Base-by-base conservation (phyloP, 53 echinoderm and acorn worm species). In the Temnopleurus reevesii region DNA sequence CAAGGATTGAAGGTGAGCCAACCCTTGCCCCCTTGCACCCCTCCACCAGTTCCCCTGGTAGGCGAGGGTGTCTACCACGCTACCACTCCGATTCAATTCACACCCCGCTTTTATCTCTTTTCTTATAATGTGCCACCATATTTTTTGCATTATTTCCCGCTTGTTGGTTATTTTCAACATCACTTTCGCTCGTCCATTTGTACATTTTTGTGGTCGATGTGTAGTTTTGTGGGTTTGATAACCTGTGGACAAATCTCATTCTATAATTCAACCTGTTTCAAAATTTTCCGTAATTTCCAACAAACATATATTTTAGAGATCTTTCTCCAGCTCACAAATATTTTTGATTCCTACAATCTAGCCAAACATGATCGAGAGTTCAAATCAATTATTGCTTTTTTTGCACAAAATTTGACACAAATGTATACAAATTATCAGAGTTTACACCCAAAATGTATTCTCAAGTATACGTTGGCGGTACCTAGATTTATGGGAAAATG, bases 1-100 rank as follows among this genome's bases (percentile, higher is more conserved):
- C 88, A 87, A 87, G 88, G 71, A 87, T 87, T 87, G 66, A 66
- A 87, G 88, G 88, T 87, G 88, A 87, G 88, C 30, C 65, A 64
- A 66, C 88, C 41, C 54, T 71, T 87, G 71, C 66, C 88, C 88
- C 88, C 86, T 53, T 9, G 30, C 85, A 41, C 59, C 83, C 83
- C 83, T 54, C 56, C 83, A 79, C 83, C 83, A 27, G 55, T 55
- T 49, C 55, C 55, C 35, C 38, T 83, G 83, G 83, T 83, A 54
- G 83, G 83, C 57, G 83, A 36, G 28, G 83, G 15, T 83, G 55
- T 83, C 34, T 83, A 80, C 80, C 51, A 80, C 18, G 25, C 80
- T 80, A 29, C 80, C 80, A 80, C 25, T 49, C 77, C 21, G 24
- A 77, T 71, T 23, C 71, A 38, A 41, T 71, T 71, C 71, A 71